A percentile compares a stretch with the other conserved stretches of the same genome.
phyloP scores from a whole-genome alignment of 2,113 vertebrate genomes.

The Chaetops frenatus region DNA sequence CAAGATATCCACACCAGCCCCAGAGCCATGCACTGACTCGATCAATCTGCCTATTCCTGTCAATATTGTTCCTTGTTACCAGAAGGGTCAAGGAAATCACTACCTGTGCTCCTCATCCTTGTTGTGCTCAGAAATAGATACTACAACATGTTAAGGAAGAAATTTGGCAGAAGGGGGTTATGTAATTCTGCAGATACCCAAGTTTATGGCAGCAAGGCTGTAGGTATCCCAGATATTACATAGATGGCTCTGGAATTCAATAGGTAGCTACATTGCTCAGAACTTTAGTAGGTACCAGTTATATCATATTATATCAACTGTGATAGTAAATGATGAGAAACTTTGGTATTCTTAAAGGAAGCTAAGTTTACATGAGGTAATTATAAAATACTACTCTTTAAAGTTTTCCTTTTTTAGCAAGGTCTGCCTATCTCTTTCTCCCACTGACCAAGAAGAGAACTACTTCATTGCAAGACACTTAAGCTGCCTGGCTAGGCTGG shows the following conservation, averaged over 20 bases:
- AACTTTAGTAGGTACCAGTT: background rate
- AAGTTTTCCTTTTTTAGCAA: background rate
- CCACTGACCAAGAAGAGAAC: background rate
- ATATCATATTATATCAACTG: background rate
- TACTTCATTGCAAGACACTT: background rate
- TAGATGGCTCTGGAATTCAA: background rate
- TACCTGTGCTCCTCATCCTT: background rate
- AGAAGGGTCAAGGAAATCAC: background rate
- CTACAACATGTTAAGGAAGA: background rate
- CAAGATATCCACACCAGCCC: background rate
- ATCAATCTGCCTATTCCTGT: background rate
- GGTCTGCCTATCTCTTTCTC: background rate
- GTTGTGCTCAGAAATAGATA: background rate
- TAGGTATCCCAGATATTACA: background rate
- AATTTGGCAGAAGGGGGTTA: background rate
- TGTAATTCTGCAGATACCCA: background rate
- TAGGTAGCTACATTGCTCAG: background rate
- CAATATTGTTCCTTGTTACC: background rate
- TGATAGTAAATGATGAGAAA: background rate
- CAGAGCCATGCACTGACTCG: background rate
- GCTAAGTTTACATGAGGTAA: background rate
- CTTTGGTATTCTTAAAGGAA: background rate
- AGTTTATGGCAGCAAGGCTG: background rate
- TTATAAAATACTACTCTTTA: background rate
- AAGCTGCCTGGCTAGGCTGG: background rate